Conservation (phyloP, 1,140 invertebrate species). For the Saccostrea echinata region DNA sequence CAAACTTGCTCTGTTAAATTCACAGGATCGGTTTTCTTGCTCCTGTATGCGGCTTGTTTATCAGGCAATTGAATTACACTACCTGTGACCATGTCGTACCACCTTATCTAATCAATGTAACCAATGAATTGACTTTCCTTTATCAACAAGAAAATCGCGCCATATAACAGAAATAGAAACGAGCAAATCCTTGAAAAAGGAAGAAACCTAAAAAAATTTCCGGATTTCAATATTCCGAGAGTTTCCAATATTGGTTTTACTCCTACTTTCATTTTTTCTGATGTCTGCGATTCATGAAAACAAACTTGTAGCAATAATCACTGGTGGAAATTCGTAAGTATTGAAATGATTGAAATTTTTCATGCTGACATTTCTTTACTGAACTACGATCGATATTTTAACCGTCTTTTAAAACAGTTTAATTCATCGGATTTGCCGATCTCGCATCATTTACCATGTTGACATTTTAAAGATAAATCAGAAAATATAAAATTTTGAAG, state of each 20-base stretch:
- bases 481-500: too few relatives aligned
- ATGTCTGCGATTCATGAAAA: background rate
- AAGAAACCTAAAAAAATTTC: background rate
- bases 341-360: background rate
- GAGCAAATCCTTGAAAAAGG: background rate
- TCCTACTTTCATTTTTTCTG: constrained; percentile 1
- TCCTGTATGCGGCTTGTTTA: too few relatives aligned
- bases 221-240: background rate
- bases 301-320: constrained; percentile 53
- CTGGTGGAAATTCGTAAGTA: constrained; percentile 60
- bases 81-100: background rate
- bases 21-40: too few relatives aligned
- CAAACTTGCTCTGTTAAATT: too few relatives aligned
- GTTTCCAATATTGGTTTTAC: background rate
- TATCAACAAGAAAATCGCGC: constrained; percentile 17
- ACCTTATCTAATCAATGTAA: constrained; percentile 4
- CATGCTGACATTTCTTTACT: too few relatives aligned
- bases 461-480: too few relatives aligned
- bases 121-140: constrained; percentile 20
- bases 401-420: too few relatives aligned
- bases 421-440: too few relatives aligned
- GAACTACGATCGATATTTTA: too few relatives aligned
- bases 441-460: too few relatives aligned
- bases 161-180: constrained; percentile 4
- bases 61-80: background rate